Evolutionary conservation across 23 tunicate species (phyloP).

Genomic region (Phallusia fumigata): DNA sequence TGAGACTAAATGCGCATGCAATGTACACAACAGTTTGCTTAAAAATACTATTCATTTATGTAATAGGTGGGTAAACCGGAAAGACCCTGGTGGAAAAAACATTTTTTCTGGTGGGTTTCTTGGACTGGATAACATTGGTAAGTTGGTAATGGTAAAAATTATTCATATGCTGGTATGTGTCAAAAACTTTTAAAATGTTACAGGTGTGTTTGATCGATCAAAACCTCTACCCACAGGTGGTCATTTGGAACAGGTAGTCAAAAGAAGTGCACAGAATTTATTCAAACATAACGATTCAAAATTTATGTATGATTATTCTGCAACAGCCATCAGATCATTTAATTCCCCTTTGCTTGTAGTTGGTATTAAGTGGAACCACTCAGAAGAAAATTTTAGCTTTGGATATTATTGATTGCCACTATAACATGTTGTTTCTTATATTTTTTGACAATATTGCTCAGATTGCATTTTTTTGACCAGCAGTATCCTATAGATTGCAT

Average conservation of each 20-base stretch:
- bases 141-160: neutral
- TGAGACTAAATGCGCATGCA: neutral
- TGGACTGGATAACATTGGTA: conserved; percentile 92
- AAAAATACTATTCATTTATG: neutral
- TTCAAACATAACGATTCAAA: neutral
- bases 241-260: conserved; percentile 69
- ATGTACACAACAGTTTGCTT: neutral
- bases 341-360: too few species aligned
- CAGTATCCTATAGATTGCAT: too few species aligned
- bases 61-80: conserved; percentile 98
- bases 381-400: too few species aligned
- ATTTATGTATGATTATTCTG: neutral
- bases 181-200: neutral
- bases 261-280: too few species aligned
- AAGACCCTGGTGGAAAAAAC: conserved; percentile 89
- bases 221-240: conserved; percentile 93
- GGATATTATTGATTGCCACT: too few species aligned
- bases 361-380: too few species aligned
- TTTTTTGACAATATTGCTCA: too few species aligned
- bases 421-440: too few species aligned
- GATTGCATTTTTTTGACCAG: too few species aligned
- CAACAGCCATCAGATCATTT: too few species aligned
- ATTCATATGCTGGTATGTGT: neutral
- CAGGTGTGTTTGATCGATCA: conserved; percentile 93
- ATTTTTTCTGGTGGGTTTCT: conserved; percentile 94